Evolutionary conservation across 2,797 vertebrate genomes (phyloP).

Genomic region (Cossypha heuglini): DNA sequence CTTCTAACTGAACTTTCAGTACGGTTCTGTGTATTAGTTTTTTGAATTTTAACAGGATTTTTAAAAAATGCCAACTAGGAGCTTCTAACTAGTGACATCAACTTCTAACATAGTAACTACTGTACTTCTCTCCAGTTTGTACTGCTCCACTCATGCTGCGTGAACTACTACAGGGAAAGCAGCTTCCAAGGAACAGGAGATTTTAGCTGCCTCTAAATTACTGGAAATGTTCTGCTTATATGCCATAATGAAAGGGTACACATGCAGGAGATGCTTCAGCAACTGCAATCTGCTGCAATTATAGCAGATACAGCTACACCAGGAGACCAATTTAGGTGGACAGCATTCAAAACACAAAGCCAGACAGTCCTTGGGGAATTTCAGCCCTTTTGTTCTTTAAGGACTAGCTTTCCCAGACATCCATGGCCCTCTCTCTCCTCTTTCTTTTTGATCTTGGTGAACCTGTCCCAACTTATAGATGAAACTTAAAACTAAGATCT

Average conservation of each 20-base stretch:
- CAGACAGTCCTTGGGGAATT: conserved; percentile 41
- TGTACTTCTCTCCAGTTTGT: not conserved
- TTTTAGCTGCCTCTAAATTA: conserved; percentile 49
- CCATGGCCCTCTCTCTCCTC: not conserved
- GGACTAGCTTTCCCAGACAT: conserved; percentile 34
- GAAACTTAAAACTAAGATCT: not conserved
- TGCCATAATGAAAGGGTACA: conserved; percentile 48
- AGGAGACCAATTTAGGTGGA: conserved; percentile 15
- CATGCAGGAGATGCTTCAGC: not conserved
- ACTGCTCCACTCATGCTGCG: not conserved
- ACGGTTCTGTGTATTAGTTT: not conserved
- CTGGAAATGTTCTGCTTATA: conserved; percentile 51
- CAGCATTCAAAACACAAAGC: not conserved
- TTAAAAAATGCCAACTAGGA: not conserved
- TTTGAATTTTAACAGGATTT: not conserved
- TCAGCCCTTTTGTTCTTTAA: conserved; percentile 31
- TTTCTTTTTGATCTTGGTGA: conserved; percentile 34
- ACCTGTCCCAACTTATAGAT: conserved; percentile 4
- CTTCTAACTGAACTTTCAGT: not conserved
- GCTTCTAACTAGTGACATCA: not conserved
- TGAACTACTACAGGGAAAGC: not conserved
- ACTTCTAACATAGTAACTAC: not conserved
- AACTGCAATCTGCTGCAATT: conserved; percentile 54
- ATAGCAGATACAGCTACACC: conserved; percentile 28
- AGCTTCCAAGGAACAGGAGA: conserved; percentile 23